phyloP scores from a whole-genome alignment of 2,888 invertebrate species.

The Nymphalis c-album region DNA sequence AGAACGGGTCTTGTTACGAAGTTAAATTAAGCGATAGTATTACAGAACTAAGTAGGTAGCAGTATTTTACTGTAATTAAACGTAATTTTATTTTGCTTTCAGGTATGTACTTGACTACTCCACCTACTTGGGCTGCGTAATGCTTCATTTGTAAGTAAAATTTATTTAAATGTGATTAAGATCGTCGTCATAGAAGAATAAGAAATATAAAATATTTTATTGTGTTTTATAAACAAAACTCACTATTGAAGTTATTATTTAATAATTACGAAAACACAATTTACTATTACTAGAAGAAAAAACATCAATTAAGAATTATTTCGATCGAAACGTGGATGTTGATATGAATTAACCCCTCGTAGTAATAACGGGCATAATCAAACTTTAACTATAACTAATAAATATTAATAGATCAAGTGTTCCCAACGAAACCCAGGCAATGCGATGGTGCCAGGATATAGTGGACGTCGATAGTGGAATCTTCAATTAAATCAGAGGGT shows the following conservation, averaged over 20 bases:
- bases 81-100: constrained; percentile 31
- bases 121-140: not conserved
- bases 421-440: constrained; percentile 43
- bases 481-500: constrained; percentile 76
- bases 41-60: not conserved
- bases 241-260: not conserved
- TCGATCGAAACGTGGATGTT: not conserved
- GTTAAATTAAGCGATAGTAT: not conserved
- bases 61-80: constrained; percentile 10
- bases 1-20: not conserved
- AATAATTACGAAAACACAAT: not conserved
- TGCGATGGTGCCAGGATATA: constrained; percentile 42
- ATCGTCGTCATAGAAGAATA: not conserved
- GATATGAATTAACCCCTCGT: constrained; percentile 6
- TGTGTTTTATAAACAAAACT: too few relatives aligned
- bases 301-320: not conserved
- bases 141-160: constrained; percentile 6
- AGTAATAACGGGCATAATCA: constrained; percentile 10
- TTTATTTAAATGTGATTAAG: not conserved
- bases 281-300: not conserved
- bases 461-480: constrained; percentile 55
- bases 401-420: constrained; percentile 45
- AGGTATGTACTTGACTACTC: constrained; percentile 39
- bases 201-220: too few relatives aligned
- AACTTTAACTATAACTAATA: constrained; percentile 28